phyloP scores from a whole-genome alignment of 92 coral and sea anemone species.

The Porites divaricata region DNA sequence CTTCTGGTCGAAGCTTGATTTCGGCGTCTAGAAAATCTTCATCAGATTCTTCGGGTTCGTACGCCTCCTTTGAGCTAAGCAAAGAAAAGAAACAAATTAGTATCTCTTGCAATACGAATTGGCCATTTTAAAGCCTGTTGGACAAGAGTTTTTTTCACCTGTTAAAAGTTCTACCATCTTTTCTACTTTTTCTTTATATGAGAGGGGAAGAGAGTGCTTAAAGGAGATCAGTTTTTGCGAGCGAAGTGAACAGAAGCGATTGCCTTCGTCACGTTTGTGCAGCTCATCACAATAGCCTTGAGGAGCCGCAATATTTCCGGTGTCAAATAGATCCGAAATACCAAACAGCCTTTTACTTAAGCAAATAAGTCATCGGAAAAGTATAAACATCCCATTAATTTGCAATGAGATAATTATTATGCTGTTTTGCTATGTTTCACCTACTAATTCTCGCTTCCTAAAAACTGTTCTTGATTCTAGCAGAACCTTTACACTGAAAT shows the following conservation, averaged over 20 bases:
- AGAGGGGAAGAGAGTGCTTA: too few species aligned
- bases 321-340: neutral
- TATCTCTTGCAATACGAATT: too few species aligned
- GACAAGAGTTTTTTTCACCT: too few species aligned
- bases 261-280: too few species aligned
- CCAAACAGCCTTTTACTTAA: neutral
- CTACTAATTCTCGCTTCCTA: neutral
- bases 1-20: conserved; percentile 83
- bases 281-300: neutral
- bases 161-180: too few species aligned
- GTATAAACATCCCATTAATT: neutral
- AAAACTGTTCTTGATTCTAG: neutral
- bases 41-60: conserved; percentile 71
- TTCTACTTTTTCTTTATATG: too few species aligned
- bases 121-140: too few species aligned
- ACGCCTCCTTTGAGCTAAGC: conserved; percentile 60
- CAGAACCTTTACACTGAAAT: neutral
- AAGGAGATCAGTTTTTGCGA: too few species aligned
- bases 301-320: neutral
- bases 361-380: neutral
- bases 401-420: neutral
- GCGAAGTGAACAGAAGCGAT: too few species aligned
- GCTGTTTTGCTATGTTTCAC: neutral
- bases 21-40: conserved; percentile 87
- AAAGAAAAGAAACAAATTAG: neutral